Conservation (phyloP, 2,113 vertebrate genomes). For the Siniperca chuatsi region DNA sequence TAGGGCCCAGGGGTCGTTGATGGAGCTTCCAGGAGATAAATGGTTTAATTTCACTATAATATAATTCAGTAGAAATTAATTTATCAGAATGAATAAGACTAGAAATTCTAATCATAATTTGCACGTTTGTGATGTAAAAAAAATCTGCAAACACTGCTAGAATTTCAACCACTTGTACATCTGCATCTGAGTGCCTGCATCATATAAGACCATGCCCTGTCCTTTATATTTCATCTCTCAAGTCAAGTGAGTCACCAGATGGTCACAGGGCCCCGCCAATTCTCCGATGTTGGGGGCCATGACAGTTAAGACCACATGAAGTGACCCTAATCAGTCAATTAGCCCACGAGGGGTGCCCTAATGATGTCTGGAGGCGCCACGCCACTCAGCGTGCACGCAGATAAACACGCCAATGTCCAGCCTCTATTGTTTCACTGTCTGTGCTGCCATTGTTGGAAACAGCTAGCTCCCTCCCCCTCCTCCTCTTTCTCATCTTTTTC, state of each 20-base stretch:
- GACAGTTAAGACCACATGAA: conserved; percentile 63
- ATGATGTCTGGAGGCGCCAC: conserved; percentile 25
- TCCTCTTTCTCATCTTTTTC: conserved; percentile 19
- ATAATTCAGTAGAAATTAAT: conserved; percentile 19
- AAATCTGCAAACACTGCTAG: not conserved
- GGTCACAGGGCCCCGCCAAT: conserved; percentile 51
- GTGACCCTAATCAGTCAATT: conserved; percentile 73
- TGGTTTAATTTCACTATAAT: conserved; percentile 16
- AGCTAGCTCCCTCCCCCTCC: not conserved
- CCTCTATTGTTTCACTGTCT: conserved; percentile 70
- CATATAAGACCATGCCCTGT: not conserved
- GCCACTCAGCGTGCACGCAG: conserved; percentile 18
- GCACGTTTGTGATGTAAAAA: not conserved
- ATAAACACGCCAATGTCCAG: conserved; percentile 48
- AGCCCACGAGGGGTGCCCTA: conserved; percentile 43
- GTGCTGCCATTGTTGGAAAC: conserved; percentile 54
- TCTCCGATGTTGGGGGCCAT: conserved; percentile 22
- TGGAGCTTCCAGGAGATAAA: conserved; percentile 23
- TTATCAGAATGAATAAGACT: not conserved
- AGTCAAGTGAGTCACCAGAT: conserved; percentile 71
- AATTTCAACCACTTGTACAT: conserved; percentile 3
- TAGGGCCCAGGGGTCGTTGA: conserved; percentile 11
- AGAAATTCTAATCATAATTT: conserved; percentile 9
- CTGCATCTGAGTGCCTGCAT: not conserved
- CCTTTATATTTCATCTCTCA: not conserved